Evolutionary conservation across 2,113 vertebrate genomes (phyloP).

Genomic region (Cyrtonyx montezumae): DNA sequence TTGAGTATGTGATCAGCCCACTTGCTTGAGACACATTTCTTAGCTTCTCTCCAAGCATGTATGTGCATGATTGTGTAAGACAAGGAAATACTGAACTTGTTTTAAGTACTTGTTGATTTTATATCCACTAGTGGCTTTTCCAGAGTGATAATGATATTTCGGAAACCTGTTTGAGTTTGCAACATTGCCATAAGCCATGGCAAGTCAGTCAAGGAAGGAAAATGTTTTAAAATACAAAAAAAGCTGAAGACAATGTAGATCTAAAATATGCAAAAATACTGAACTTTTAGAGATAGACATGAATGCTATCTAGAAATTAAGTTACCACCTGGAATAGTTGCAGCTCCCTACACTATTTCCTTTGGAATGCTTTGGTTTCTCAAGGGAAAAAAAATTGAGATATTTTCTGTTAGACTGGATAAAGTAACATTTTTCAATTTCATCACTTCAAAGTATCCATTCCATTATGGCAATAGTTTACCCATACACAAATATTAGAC

Average conservation of each 20-base stretch:
- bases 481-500: slow-evolving; percentile 57
- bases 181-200: neutral
- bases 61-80: neutral
- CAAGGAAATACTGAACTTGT: neutral
- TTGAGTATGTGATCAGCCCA: neutral
- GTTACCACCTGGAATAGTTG: slow-evolving; percentile 19
- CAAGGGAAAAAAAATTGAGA: neutral
- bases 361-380: slow-evolving; percentile 30
- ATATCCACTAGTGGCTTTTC: neutral
- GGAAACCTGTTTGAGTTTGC: neutral
- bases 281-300: neutral
- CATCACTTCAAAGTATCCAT: too few species aligned
- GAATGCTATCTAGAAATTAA: slow-evolving; percentile 16
- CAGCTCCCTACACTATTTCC: slow-evolving; percentile 24
- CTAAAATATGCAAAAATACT: neutral
- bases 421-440: too few species aligned
- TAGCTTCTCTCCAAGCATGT: neutral
- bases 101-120: neutral
- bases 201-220: neutral
- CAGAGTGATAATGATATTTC: neutral
- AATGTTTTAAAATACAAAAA: neutral
- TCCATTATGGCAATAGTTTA: slow-evolving; percentile 53
- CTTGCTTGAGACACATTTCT: neutral
- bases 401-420: too few species aligned
- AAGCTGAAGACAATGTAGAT: neutral